Base-by-base conservation (phyloP, 2,113 vertebrate genomes). In the Pseudonaja textilis region DNA sequence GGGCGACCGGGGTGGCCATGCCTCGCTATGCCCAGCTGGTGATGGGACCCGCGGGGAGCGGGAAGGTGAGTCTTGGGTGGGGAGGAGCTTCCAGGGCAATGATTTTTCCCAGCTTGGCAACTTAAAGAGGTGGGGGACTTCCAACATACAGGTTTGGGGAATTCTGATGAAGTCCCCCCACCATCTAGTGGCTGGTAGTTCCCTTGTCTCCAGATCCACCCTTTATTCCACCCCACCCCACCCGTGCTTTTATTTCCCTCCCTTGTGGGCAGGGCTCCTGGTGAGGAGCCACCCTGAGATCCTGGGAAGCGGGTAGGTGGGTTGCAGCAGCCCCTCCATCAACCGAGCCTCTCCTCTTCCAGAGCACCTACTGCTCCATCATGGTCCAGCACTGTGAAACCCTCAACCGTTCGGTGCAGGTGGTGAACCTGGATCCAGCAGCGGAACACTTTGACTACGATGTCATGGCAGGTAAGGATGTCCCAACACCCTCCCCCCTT, bases 301-400 rank as follows among this genome's bases (percentile, higher is more conserved):
- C 52, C 54, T 39, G 14, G 34, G n/a, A 52, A 26, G 52, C 3
- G 16, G 18, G 16, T 3, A 9, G 34, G 81, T 23, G 18, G 88
- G 23, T 55, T 18, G 4, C 22, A 25, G 12, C 18, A 4, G 18
- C 59, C 9, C 9, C 26, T 1, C 18, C 9, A 7, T 22, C 47
- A 57, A 91, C 0, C 1, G 3, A 2, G 1, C 25, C 45, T 1
- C 14, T 94, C 61, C 90, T 11, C 25, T 96, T 96, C 57, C 97
- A 99, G 99, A 99, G 99, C 96, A 99, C 99, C 0, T 99, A 99
- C 96, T 99, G 99, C 93, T 96, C 98, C 96, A 99, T 98, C 61
- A 97, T 99, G 97, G 96, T 99, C 94, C 98, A 99, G 92, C 99
- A 99, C 94, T 98, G 98, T 3, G 98, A 98, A 95, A 85, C 97